Evolutionary conservation across 2,888 invertebrate species (phyloP).

Genomic region (Hipparchia sbordonii): DNA sequence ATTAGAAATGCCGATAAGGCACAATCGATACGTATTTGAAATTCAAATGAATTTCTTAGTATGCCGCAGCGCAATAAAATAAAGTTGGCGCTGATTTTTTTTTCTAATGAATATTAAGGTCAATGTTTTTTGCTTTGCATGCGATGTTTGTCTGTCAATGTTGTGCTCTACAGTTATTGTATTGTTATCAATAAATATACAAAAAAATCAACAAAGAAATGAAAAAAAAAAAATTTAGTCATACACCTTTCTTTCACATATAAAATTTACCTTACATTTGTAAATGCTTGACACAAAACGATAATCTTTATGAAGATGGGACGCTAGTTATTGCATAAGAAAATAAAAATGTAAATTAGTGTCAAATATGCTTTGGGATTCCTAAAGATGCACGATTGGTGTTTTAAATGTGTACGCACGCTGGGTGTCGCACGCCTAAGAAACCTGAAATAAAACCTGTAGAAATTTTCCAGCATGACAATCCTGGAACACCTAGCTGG

Average conservation of each 20-base stretch:
- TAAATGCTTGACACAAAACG: not conserved
- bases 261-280: not conserved
- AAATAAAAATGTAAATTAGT: slow-evolving; percentile 4
- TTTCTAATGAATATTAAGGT: slow-evolving; percentile 40
- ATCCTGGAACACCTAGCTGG: slow-evolving; percentile 63
- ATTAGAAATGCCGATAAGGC: slow-evolving; percentile 40
- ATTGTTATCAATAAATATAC: not conserved
- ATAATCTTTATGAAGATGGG: not conserved
- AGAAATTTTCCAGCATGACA: slow-evolving; percentile 68
- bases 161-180: slow-evolving; percentile 38
- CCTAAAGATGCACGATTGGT: slow-evolving; percentile 51
- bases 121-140: slow-evolving; percentile 50
- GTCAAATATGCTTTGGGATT: slow-evolving; percentile 44
- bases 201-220: not conserved
- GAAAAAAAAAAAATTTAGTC: not conserved
- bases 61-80: slow-evolving; percentile 20
- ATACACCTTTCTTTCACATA: not conserved
- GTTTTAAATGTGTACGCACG: slow-evolving; percentile 44
- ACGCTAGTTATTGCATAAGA: not conserved
- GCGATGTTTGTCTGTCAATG: slow-evolving; percentile 45
- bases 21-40: slow-evolving; percentile 45
- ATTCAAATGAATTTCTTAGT: slow-evolving; percentile 55
- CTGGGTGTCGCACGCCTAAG: slow-evolving; percentile 73
- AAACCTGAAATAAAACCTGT: slow-evolving; percentile 38
- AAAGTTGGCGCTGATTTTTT: slow-evolving; percentile 24